Percentiles rank a stretch among this genome's conserved stretches.
Conservation (phyloP, 2,113 vertebrate genomes). For the Sphaerodactylus townsendi region DNA sequence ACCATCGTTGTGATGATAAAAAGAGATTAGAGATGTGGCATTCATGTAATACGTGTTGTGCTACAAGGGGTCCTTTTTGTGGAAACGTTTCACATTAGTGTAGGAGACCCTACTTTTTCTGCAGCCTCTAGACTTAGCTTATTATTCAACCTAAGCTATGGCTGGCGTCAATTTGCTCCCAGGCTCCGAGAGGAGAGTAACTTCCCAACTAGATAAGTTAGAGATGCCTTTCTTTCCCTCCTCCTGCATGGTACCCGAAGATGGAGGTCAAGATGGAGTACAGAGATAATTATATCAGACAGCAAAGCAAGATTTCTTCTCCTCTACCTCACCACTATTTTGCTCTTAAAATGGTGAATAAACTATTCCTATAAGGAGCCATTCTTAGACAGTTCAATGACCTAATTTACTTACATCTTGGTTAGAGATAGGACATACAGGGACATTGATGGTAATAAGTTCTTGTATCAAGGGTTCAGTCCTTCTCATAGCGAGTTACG, state of each 20-base stretch:
- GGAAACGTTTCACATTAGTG: background rate
- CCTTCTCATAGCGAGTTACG: too few species aligned
- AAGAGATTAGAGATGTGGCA: background rate
- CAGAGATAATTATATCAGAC: background rate
- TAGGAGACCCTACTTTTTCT: background rate
- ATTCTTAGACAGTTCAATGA: background rate
- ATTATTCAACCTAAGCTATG: conserved; percentile 4
- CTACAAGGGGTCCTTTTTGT: background rate
- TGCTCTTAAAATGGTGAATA: background rate
- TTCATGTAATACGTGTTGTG: background rate
- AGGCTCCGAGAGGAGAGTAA: background rate
- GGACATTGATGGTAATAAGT: background rate
- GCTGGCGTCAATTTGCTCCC: background rate
- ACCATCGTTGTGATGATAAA: background rate
- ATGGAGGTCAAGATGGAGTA: too few species aligned
- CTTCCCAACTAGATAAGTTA: background rate
- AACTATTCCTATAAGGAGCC: background rate
- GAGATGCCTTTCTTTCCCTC: background rate
- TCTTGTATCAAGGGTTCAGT: background rate
- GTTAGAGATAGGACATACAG: background rate
- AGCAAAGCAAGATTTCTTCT: background rate
- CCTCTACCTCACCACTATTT: too few species aligned
- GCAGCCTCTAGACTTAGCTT: conserved; percentile 12
- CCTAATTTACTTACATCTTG: background rate
- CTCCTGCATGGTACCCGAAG: background rate